Evolutionary conservation across 1,140 invertebrate species (phyloP), one percentile per base, ranked within the genome.

Genomic region (Drosophila murphyi): DNA sequence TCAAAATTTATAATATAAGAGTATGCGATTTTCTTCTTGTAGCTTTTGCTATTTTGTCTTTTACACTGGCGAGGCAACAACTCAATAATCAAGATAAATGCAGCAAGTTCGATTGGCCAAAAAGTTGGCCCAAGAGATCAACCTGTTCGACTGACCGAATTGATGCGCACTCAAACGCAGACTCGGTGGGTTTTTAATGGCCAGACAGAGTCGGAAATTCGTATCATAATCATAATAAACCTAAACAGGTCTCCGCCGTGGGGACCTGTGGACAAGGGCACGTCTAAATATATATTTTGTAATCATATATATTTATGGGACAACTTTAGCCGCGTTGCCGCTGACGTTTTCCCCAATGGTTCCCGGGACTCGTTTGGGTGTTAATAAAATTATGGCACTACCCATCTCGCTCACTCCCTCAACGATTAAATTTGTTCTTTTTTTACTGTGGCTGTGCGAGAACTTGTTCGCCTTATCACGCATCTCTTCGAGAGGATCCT

Each of bases 221-320:
- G 64, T 86, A 86, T 88, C 73, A 89, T 88, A 82, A 88, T 88
- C 83, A 80, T 89, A 85, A 85, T 89, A 78, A 88, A 80, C 67
- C 61, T 68, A 80, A 87, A 88, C 64, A 69, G 71, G 71, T 73
- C 62, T 45, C 41, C 12, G 43, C 68, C 62, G 43, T 64, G 48
- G 45, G 64, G 50, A 61, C 31, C 47, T 64, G 43, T 51, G 52
- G 39, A 55, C 64, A 69, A 56, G 57, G 59, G 35, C 57, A n/a
- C 51, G 61, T 80, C 69, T 67, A 77, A 76, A 78, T 80, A 86
- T 88, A 83, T 85, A 88, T 87, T 74, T 88, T 80, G 80, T 87
- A 86, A 86, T 87, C 83, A 86, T 82, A 87, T 82, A 87, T 88
- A 73, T 87, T 88, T 87, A 88, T 87, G 83, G 80, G 83, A 87